Evolutionary conservation across 2,797 vertebrate genomes (phyloP), one percentile per base, ranked within the genome.

Genomic region (Takifugu rubripes): DNA sequence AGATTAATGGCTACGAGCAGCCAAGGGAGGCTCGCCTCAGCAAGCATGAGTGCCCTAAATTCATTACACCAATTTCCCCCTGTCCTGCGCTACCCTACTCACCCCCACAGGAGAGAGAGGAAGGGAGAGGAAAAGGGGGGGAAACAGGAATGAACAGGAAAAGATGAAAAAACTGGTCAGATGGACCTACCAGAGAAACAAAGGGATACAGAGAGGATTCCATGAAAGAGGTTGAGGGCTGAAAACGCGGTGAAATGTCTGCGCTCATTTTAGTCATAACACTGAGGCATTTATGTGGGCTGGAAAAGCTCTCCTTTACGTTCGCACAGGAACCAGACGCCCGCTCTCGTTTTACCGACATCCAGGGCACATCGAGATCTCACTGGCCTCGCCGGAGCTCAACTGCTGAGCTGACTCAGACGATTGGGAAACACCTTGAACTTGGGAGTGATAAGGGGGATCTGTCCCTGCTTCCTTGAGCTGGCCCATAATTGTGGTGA

Each of bases 31-130:
- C 79, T 87, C 83, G 89, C 87, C 89, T 91, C 91, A 87, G 88
- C 89, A 83, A 92, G 91, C 91, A 90, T 84, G 86, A 89, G 82
- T 80, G 89, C 90, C 91, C 90, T 93, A 92, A 93, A 93, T 93
- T 92, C 92, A 93, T 93, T 93, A 93, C 90, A 90, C 90, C 92
- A 92, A 91, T 92, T 91, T 91, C 91, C 91, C 90, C 90, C 87
- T 89, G 88, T 90, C 89, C 88, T 74, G 82, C 71, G 59, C 87
- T 86, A 86, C 76, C 81, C 64, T 59, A 64, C 80, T 78, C 74
- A 21, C 76, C 75, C 77, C 79, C 79, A 79, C 67, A 54, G 73
- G 81, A 81, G 70, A 77, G 70, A 77, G 68, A 74, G 68, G 78
- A 68, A 75, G 68, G 21, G 70, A 75, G 68, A 24, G 5, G 44